A percentile compares a stretch with the other conserved stretches of the same genome.
Conservation (phyloP, 2,113 vertebrate species). For the Microcebus murinus region DNA sequence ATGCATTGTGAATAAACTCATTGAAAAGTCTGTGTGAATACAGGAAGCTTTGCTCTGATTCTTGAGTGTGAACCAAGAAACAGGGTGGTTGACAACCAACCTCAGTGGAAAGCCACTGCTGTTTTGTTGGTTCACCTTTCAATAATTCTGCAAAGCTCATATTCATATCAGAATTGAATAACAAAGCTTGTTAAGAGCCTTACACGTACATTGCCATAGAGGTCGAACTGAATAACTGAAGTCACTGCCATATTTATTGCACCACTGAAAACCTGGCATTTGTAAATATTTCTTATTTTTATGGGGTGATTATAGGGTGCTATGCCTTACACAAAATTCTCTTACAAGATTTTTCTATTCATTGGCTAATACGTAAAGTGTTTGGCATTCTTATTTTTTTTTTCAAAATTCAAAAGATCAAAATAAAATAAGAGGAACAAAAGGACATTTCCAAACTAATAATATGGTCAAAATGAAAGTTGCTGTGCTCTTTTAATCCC, state of each 20-base stretch:
- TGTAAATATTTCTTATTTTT: conserved; percentile 82
- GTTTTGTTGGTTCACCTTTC: not conserved
- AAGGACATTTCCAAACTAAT: conserved; percentile 50
- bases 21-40: not conserved
- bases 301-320: conserved; percentile 81
- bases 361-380: conserved; percentile 68
- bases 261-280: conserved; percentile 77
- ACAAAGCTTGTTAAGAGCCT: conserved; percentile 45
- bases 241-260: conserved; percentile 69
- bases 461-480: not conserved
- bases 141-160: conserved; percentile 47
- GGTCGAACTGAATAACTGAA: conserved; percentile 63
- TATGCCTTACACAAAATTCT: conserved; percentile 75
- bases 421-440: conserved; percentile 59
- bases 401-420: conserved; percentile 60
- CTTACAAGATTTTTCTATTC: conserved; percentile 77
- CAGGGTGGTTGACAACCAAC: not conserved
- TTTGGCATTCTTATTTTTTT: conserved; percentile 62
- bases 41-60: not conserved
- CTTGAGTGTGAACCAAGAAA: conserved; percentile 11
- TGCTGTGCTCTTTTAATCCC: not conserved
- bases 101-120: not conserved
- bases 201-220: not conserved
- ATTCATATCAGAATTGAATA: conserved; percentile 49
- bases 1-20: conserved; percentile 49